Evolutionary conservation across 1,140 invertebrate genomes (phyloP), one percentile per base, ranked within the genome.

Genomic region (Drosophila equinoxialis): DNA sequence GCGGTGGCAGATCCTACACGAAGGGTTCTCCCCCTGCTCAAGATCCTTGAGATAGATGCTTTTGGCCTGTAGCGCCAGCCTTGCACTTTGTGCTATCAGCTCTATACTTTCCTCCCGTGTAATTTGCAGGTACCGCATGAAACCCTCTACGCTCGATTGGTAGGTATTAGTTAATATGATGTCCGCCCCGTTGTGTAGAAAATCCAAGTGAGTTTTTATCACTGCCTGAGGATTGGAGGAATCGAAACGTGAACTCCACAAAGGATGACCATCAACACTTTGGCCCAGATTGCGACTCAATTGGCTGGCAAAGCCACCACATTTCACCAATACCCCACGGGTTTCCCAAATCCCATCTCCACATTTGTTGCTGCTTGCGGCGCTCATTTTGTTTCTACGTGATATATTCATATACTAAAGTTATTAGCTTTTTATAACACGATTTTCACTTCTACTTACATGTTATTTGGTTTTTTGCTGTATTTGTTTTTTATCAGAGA

Each of bases 91-190:
- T 62, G 94, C 93, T 17, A 98, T 96, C 5, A 97, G 92, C 2
- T 94, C 91, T 48, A 95, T 92, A 55, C 95, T 94, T 77, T 96
- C 93, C 48, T 94, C 93, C 71, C 94, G 91, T 14, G 92, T 93
- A 0, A 96, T 71, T 0, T 94, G 93, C 33, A 98, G 91, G 90
- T 96, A 94, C 82, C 96, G 93, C 70, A 94, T 93, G 83, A 98
- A 96, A 0, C 97, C 96, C 20, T 94, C 94, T 48, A 98, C 93
- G 10, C 96, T 96, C 0, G 97, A 96, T 93, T 98, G 97, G 90
- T 98, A 99, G 2, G 97, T 98, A 68, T 96, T 96, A 5, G 97
- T 98, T 71, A 96, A 94, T 54, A 98, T 95, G 33, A 98, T 93
- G 85, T 98, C 95, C 13, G 97, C 95, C 2, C 97, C 97, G 81